Base-by-base conservation (phyloP, 2,797 vertebrate genomes). In the Danio choprae region DNA sequence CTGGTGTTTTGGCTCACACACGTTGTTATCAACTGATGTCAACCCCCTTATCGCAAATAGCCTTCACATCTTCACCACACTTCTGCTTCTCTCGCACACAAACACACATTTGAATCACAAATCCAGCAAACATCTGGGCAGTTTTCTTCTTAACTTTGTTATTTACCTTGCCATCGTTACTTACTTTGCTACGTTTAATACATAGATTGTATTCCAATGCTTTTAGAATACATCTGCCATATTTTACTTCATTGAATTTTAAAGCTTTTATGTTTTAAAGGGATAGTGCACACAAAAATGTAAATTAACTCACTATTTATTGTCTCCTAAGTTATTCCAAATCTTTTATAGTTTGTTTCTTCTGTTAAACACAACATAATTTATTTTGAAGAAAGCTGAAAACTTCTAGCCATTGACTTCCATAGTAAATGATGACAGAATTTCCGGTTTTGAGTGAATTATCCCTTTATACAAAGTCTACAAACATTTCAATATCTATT, bases 21-120 rank as follows among this genome's bases (percentile, higher is more conserved):
- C 20, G 0, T 5, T 74, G 76, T 79, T 83, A 83, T 82, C 74
- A 78, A n/a, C 43, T 51, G 58, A 77, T 78, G 81, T 83, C 81
- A 83, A 67, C 46, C 53, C 36, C 13, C 76, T 79, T 79, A 74
- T 83, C 76, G 12, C 63, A 1, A 73, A 51, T 43, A 78, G 18
- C 41, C 41, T 20, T 41, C 22, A 60, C 55, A 83, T 60, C 60
- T 65, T 58, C 22, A 79, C 69, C 16, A 41, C 5, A 3, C 20
- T 36, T 44, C 40, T 44, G 13, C 18, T 15, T 67, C 50, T 51
- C 64, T 50, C 8, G 36, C 59, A 64, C 56, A 79, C 48, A 83
- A 16, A 68, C 43, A 81, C 5, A 77, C 7, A 75, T 77, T 60
- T 11, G 4, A 38, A 48, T 69, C 36, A n/a, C 6, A 62, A 62